Conservation (phyloP, 2,113 vertebrate genomes). For the Saimiri boliviensis region DNA sequence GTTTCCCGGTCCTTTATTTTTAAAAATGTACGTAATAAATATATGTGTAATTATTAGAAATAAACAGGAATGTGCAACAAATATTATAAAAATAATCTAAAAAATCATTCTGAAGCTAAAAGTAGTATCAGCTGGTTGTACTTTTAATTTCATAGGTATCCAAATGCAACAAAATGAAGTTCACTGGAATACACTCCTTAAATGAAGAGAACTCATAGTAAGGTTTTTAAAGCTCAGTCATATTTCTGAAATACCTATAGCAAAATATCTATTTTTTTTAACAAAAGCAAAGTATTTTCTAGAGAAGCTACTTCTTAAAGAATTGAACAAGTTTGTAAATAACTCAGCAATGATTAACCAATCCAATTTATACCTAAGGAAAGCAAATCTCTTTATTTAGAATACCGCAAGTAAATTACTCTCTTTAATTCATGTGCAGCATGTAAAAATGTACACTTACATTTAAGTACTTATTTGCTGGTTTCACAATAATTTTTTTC, state of each 20-base stretch:
- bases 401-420: background rate
- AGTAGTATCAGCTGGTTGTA: background rate
- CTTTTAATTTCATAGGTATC: background rate
- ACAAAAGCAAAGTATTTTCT: background rate
- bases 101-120: constrained; percentile 2
- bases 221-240: background rate
- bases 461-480: background rate
- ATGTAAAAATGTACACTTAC: background rate
- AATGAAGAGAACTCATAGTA: background rate
- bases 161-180: background rate
- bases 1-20: background rate
- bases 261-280: background rate
- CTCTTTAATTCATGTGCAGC: background rate
- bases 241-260: background rate
- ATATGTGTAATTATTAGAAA: background rate
- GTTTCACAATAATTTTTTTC: background rate
- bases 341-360: background rate
- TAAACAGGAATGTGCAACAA: background rate
- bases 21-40: background rate
- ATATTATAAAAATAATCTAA: background rate
- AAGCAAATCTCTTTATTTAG: background rate
- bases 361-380: background rate
- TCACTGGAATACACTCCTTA: background rate
- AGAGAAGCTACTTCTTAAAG: background rate
- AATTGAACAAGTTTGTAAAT: constrained; percentile 16